Evolutionary conservation across 2,797 vertebrate genomes (phyloP).

Genomic region (Myiothlypis coronata): DNA sequence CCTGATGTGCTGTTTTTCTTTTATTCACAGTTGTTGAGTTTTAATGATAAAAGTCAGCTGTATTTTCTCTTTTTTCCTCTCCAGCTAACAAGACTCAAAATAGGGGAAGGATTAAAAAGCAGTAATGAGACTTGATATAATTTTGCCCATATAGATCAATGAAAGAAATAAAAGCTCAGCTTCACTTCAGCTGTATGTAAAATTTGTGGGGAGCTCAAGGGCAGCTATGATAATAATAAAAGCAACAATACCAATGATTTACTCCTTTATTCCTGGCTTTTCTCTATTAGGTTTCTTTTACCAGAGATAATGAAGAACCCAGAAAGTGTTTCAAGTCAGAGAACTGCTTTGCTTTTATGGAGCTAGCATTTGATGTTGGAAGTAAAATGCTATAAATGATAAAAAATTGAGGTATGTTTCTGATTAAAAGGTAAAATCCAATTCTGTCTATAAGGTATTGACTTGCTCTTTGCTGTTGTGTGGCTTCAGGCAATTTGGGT

Average conservation of each 20-base stretch:
- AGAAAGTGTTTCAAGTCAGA: neutral
- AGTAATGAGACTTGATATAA: neutral
- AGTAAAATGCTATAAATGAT: conserved; percentile 22
- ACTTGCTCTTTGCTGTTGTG: neutral
- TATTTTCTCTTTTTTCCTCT: conserved; percentile 4
- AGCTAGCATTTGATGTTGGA: conserved; percentile 29
- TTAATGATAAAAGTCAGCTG: conserved; percentile 8
- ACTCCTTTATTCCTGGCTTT: neutral
- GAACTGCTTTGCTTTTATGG: conserved; percentile 21
- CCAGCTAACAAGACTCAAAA: neutral
- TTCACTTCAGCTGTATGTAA: neutral
- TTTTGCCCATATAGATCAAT: neutral
- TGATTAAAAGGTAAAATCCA: neutral
- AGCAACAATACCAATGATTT: neutral
- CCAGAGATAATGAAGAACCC: neutral
- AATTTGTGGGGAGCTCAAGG: neutral
- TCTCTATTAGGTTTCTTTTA: neutral
- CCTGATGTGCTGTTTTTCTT: conserved; percentile 34
- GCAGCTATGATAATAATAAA: neutral
- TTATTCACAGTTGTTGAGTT: conserved; percentile 34
- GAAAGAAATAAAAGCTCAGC: neutral
- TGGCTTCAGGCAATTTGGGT: neutral
- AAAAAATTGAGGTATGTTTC: neutral
- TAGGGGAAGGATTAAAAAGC: neutral
- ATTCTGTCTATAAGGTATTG: neutral